These are phyloP conservation scores for Peromyscus leucopus DNA, from an alignment of 2,113 vertebrate species.

Conservation along the genomic window DNA sequence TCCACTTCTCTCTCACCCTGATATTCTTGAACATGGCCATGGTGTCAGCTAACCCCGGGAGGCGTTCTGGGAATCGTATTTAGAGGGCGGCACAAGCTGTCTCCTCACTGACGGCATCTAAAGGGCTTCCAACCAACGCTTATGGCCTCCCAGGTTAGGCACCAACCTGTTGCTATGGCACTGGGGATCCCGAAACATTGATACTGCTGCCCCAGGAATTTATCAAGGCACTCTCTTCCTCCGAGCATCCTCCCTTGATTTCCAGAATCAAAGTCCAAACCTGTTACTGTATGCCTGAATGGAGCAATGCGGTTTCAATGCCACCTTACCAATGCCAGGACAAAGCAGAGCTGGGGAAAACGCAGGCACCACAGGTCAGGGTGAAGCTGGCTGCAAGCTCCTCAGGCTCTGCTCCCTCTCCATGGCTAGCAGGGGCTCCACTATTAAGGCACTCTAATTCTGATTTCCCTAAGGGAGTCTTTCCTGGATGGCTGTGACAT, in stretches of 20 bases:
- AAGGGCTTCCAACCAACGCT: background rate
- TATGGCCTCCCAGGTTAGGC: background rate
- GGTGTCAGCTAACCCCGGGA: conserved; percentile 58
- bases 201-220: background rate
- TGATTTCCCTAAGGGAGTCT: background rate
- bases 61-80: conserved; percentile 70
- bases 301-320: background rate
- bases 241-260: background rate
- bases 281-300: rapidly evolving
- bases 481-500: too few relatives aligned
- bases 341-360: background rate
- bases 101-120: background rate
- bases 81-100: conserved; percentile 45
- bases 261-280: background rate
- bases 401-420: background rate
- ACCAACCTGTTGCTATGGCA: background rate
- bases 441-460: background rate
- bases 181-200: background rate
- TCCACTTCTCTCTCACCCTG: conserved; percentile 42
- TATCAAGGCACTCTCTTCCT: background rate
- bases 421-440: background rate
- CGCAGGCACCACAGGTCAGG: background rate
- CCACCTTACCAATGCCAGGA: background rate
- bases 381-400: background rate
- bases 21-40: conserved; percentile 62